phyloP scores from a whole-genome alignment of 1,140 invertebrate genomes.

The Prorops nasuta region DNA sequence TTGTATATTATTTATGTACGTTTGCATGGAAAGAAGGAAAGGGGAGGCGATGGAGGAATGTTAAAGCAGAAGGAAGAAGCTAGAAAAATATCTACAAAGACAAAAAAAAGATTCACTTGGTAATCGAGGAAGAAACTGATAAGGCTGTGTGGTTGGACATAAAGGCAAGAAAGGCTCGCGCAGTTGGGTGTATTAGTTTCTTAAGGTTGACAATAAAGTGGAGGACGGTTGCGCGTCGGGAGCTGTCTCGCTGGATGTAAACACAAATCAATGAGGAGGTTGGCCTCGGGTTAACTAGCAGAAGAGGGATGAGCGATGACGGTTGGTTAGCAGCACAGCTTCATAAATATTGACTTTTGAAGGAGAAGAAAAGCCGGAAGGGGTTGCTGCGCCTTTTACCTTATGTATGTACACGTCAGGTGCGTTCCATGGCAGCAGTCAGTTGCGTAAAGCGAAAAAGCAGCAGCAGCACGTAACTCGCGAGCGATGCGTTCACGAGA shows the following conservation, averaged over 20 bases:
- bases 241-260: too few species aligned
- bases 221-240: conserved; percentile 29
- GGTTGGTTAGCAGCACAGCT: conserved; percentile 45
- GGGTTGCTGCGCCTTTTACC: background rate
- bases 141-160: conserved; percentile 10
- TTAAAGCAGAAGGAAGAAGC: too few species aligned
- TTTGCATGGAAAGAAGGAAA: too few species aligned
- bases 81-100: too few species aligned
- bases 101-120: too few species aligned
- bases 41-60: too few species aligned
- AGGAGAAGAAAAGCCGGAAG: conserved; percentile 8
- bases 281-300: conserved; percentile 43
- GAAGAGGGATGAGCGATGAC: conserved; percentile 42
- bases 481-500: too few species aligned
- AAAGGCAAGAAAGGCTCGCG: conserved; percentile 4
- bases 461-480: too few species aligned
- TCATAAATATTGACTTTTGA: conserved; percentile 47
- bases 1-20: too few species aligned
- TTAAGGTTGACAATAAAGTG: conserved; percentile 29
- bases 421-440: too few species aligned
- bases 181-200: conserved; percentile 25
- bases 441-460: conserved; percentile 38
- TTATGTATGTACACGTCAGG: conserved; percentile 5
- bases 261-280: too few species aligned
- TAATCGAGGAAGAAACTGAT: too few species aligned